A percentile compares a stretch with the other conserved stretches of the same genome.
Conservation (phyloP, 1,140 invertebrate species). For the Brachionus plicatilis region DNA sequence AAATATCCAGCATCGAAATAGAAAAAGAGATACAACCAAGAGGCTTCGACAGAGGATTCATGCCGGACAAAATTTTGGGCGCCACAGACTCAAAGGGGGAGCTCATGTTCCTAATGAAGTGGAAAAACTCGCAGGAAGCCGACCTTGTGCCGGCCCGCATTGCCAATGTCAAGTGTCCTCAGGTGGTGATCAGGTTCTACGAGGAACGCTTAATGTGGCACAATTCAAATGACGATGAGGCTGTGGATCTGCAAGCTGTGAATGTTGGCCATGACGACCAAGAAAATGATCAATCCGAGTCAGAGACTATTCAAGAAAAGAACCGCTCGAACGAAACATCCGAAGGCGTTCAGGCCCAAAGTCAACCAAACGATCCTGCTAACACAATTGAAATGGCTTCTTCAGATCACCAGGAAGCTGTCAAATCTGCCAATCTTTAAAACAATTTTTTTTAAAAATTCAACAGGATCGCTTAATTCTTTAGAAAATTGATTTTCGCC, state of each 20-base stretch:
- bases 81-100: conserved; percentile 86
- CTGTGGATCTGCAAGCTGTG: background rate
- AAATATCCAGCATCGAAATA: background rate
- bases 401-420: background rate
- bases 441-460: background rate
- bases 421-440: background rate
- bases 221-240: conserved; percentile 39
- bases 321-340: background rate
- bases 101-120: conserved; percentile 94
- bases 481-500: background rate
- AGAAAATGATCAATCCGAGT: background rate
- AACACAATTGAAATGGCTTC: background rate
- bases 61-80: conserved; percentile 87
- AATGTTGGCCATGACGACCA: background rate
- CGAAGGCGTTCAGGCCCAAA: background rate
- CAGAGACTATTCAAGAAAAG: background rate
- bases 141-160: conserved; percentile 83
- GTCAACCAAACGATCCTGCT: background rate
- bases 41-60: conserved; percentile 81
- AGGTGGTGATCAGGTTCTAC: conserved; percentile 91
- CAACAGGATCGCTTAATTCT: background rate
- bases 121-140: conserved; percentile 90
- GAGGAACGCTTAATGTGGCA: conserved; percentile 92
- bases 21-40: conserved; percentile 41
- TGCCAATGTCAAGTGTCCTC: conserved; percentile 84